Base-by-base conservation (phyloP, 2,113 vertebrate genomes). In the Climacteris rufus region DNA sequence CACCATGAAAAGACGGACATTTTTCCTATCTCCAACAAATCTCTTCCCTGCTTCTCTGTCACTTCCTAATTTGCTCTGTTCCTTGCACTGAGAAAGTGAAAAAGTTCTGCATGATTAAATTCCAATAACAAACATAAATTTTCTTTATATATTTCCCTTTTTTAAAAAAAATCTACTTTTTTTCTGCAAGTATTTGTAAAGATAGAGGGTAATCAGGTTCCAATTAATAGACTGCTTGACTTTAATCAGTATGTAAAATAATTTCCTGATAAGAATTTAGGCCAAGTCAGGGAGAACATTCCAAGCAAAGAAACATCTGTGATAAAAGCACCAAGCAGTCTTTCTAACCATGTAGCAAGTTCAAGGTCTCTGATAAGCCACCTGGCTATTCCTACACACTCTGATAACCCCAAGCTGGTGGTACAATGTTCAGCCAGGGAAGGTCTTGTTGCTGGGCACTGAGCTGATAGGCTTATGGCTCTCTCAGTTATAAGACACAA, bases 361-460 rank as follows among this genome's bases (percentile, higher is more conserved):
- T 95, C 96, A 97, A 96, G 95, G 95, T 95, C 79, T 97, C 89
- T 97, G 94, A 95, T 96, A 94, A 94, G 72, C 92, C 97, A 97
- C 96, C 96, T 97, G 97, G 93, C 89, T 84, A 92, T 71, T 71
- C 50, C 61, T 90, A 76, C 92, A 86, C 78, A 76, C 74, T 96
- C 75, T 3, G 31, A 93, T 95, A 97, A 96, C 96, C 92, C 76
- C 96, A 96, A 95, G 96, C 94, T 96, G 95, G 89, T 90, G 92
- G 90, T 94, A 97, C 93, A 96, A 95, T 88, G 87, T 97, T 96
- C 79, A 94, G 63, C 84, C 89, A 91, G 52, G 77, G 72, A 93
- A 90, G 93, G 94, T 94, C 86, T 95, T 97, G 95, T 95, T 90
- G 78, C 87, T 83, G 94, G 92, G 93, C 93, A 94, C 83, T 0